phyloP scores from a whole-genome alignment of 2,113 vertebrate genomes.

The Prionailurus bengalensis region DNA sequence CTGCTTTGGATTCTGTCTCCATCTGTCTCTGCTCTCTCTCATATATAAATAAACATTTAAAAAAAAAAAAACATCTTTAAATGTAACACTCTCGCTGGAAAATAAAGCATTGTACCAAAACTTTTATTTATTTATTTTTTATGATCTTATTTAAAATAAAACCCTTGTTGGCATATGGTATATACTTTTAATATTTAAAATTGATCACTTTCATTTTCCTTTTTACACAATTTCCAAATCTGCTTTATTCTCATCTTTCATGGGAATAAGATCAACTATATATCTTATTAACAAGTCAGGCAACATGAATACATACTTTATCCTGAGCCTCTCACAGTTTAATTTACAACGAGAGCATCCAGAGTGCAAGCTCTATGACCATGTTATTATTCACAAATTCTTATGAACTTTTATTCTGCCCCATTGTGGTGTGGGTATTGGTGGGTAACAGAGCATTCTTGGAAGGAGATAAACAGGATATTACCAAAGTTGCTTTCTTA shows the following conservation, averaged over 20 bases:
- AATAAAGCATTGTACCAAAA: background rate
- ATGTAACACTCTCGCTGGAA: background rate
- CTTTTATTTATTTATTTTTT: background rate
- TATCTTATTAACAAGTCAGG: background rate
- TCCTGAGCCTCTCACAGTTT: background rate
- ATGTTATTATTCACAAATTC: background rate
- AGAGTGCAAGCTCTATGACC: background rate
- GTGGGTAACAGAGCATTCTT: background rate
- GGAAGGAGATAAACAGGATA: conserved; percentile 30
- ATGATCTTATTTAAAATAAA: conserved; percentile 26
- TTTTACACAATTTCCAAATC: background rate
- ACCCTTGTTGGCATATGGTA: background rate
- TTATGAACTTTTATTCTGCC: background rate
- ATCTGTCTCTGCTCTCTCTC: too few relatives aligned
- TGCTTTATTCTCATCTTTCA: background rate
- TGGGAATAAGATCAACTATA: background rate
- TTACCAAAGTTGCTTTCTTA: conserved; percentile 26
- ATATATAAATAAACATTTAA: too few relatives aligned
- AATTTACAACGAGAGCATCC: conserved; percentile 22
- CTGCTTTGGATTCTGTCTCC: too few relatives aligned
- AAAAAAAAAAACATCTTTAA: too few relatives aligned
- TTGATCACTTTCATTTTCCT: background rate
- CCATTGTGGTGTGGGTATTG: background rate
- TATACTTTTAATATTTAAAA: background rate
- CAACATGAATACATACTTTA: background rate